Percentiles rank a stretch among this genome's conserved stretches.
Evolutionary conservation across 2,113 vertebrate species (phyloP).

Genomic region (Probosciger aterrimus): DNA sequence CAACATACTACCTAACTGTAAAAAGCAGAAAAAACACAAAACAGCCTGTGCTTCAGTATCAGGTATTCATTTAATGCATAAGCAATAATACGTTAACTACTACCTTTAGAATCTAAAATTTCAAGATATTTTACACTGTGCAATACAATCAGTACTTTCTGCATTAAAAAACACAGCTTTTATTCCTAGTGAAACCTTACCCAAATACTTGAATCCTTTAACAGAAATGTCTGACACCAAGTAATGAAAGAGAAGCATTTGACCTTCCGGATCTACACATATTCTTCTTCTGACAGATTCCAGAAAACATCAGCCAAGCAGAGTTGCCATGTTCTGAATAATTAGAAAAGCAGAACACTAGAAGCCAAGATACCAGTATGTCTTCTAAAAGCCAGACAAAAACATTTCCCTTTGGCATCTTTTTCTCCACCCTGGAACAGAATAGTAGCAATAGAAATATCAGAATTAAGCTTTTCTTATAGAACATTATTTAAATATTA

Average conservation of each 20-base stretch:
- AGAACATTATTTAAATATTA: not conserved
- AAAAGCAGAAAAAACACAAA: not conserved
- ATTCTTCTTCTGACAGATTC: not conserved
- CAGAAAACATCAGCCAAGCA: not conserved
- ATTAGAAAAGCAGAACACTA: not conserved
- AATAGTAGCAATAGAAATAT: not conserved
- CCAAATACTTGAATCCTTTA: not conserved
- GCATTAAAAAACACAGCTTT: not conserved
- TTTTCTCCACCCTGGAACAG: not conserved
- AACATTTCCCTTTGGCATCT: not conserved
- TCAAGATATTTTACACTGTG: not conserved
- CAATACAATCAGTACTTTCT: not conserved
- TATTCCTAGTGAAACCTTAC: not conserved
- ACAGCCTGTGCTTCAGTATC: not conserved
- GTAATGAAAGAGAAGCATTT: not conserved
- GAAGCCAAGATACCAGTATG: not conserved
- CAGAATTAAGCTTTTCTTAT: not conserved
- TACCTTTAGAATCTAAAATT: not conserved
- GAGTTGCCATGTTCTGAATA: not conserved
- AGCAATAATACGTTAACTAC: not conserved
- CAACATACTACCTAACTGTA: not conserved
- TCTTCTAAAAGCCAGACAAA: constrained; percentile 1
- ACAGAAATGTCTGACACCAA: not conserved
- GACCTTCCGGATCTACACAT: not conserved
- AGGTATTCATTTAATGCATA: not conserved